Evolutionary conservation across 92 coral and sea anemone species (phyloP).

Genomic region (Parazoanthus darwini): DNA sequence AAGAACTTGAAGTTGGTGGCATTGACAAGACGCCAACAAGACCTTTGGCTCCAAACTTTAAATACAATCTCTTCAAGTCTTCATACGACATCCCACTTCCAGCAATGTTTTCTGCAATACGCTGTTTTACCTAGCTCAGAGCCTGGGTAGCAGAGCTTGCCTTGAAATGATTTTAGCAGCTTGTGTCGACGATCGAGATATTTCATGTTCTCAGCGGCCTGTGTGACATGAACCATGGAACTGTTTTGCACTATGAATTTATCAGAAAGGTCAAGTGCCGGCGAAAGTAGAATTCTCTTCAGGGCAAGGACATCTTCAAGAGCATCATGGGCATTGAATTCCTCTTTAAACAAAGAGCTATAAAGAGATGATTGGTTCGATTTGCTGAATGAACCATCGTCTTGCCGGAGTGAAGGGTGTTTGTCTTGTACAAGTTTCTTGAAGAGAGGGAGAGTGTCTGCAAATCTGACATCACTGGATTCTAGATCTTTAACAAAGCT

Average conservation of each 20-base stretch:
- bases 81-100: conserved; percentile 15
- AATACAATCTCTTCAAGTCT: background rate
- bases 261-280: background rate
- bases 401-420: conserved; percentile 38
- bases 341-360: background rate
- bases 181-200: background rate
- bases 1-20: background rate
- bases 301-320: conserved; percentile 8
- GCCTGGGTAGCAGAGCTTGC: background rate
- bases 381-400: conserved; percentile 10
- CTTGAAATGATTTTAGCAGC: background rate
- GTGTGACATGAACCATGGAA: background rate
- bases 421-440: conserved; percentile 38
- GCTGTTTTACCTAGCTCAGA: background rate
- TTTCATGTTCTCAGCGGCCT: background rate
- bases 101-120: conserved; percentile 21
- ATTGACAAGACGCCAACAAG: conserved; percentile 11
- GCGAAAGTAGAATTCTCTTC: background rate
- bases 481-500: conserved; percentile 19
- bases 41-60: background rate
- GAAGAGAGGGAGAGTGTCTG: conserved; percentile 46
- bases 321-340: background rate
- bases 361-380: background rate
- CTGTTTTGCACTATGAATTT: background rate
- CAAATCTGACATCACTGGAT: conserved; percentile 35